These are phyloP conservation scores for Acleris holmiana DNA, from an alignment of 2,888 invertebrate genomes.

Conservation along the genomic window DNA sequence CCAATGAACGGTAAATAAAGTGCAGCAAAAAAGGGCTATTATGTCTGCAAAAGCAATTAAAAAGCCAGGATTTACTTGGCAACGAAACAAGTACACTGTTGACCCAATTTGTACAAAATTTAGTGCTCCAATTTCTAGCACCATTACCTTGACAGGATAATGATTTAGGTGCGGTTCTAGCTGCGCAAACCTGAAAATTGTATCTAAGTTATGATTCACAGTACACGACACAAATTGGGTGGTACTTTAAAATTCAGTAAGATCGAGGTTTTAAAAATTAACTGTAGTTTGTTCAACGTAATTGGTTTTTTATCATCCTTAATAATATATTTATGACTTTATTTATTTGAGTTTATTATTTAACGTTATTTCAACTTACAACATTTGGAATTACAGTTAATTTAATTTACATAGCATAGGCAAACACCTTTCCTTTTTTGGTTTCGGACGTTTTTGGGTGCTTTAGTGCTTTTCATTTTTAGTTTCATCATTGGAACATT, in stretches of 20 bases:
- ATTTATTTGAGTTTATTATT: conserved; percentile 1
- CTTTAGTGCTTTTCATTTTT: no score
- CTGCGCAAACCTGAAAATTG: conserved; percentile 15
- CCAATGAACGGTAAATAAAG: background rate
- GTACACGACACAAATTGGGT: background rate
- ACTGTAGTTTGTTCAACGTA: background rate
- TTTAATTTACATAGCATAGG: background rate
- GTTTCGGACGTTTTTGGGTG: no score
- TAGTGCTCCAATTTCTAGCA: conserved; percentile 25
- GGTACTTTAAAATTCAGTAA: background rate
- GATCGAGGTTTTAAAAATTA: background rate
- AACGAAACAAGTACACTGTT: conserved; percentile 16
- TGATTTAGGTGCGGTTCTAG: conserved; percentile 28
- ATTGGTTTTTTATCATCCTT: background rate
- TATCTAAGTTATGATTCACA: conserved; percentile 27
- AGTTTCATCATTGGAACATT: no score
- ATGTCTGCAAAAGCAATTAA: conserved; percentile 6
- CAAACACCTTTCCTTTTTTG: background rate
- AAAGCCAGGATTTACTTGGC: conserved; percentile 14
- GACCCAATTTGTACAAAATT: conserved; percentile 32
- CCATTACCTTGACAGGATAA: conserved; percentile 27
- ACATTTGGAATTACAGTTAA: no score
- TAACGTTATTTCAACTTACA: background rate
- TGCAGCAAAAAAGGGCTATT: background rate
- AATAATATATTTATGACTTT: background rate